Evolutionary conservation across 2,888 invertebrate genomes (phyloP), one percentile per base, ranked within the genome.

Genomic region (Parnassius apollo): DNA sequence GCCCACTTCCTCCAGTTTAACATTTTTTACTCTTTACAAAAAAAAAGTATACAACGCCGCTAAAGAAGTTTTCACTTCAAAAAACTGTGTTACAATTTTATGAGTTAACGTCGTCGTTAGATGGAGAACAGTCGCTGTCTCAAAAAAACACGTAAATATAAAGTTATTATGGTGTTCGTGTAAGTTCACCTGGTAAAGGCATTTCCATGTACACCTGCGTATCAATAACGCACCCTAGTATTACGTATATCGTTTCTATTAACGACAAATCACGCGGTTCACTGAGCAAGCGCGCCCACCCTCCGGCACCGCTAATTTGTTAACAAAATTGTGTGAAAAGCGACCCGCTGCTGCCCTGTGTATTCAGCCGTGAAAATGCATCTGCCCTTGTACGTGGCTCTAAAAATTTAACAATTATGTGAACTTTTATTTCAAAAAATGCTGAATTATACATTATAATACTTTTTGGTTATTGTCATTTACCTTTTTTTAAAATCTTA

Each of bases 201-300:
- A 22, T n/a, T 51, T 25, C 25, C 22, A 18, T 13, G 10, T 61
- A 42, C 64, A 64, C 64, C 64, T 64, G 64, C 59, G 35, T 56
- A 57, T 59, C 64, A 59, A 61, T 64, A 64, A 50, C 25, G 42
- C 64, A 61, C 64, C 64, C 64, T 61, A 44, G 46, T 13, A 60
- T 66, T 48, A 57, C 45, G 49, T 51, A 56, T 64, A 59, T 64
- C 67, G 69, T 67, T 65, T 68, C 65, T 65, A 71, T 72, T 74
- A 75, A 72, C 72, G 74, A 71, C 73, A 75, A 78, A 80, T 81
- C 75, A 77, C 69, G 75, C 67, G 81, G 73, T 74, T 74, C 68
- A 78, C 70, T 74, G 75, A 66, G 48, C 73, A 74, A 66, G 66
- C 61, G 42, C 55, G 49, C 61, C 60, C 65, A 66, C 69, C 69